phyloP scores from a whole-genome alignment of 2,888 invertebrate species.

The Gastracanthus pulcherrimus region DNA sequence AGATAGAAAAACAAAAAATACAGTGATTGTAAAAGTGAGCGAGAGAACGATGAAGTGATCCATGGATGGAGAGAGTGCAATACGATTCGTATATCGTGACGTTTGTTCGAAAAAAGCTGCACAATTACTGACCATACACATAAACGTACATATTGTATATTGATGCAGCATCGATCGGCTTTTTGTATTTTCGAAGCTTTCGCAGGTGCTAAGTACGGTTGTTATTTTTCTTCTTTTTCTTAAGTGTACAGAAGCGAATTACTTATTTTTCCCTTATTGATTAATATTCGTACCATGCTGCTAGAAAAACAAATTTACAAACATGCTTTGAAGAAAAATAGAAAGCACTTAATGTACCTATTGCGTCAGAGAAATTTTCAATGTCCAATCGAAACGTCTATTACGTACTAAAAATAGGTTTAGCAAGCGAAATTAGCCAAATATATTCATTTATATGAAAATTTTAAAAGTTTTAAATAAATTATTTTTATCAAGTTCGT shows the following conservation, averaged over 20 bases:
- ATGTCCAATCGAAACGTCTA: no score
- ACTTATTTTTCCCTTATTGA: slow-evolving; percentile 7
- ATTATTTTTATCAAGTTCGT: no score
- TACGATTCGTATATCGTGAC: slow-evolving; percentile 44
- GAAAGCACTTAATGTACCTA: slow-evolving; percentile 14
- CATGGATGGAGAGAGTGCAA: slow-evolving; percentile 50
- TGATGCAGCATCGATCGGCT: slow-evolving; percentile 50
- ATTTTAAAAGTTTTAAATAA: no score
- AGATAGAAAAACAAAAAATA: slow-evolving; percentile 8
- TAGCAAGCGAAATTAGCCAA: no score
- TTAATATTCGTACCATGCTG: slow-evolving; percentile 37
- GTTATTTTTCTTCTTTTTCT: slow-evolving; percentile 36
- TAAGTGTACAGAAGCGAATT: slow-evolving; percentile 35
- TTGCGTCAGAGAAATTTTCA: slow-evolving; percentile 31
- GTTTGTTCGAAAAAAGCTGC: slow-evolving; percentile 46
- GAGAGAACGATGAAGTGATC: slow-evolving; percentile 37
- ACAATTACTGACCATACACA: slow-evolving; percentile 51
- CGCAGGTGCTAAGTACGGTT: slow-evolving; percentile 47
- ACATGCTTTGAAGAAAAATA: slow-evolving; percentile 30
- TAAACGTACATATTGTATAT: slow-evolving; percentile 50
- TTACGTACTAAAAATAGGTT: no score
- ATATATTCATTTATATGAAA: no score
- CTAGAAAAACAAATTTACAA: slow-evolving; percentile 19
- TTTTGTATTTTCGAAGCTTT: slow-evolving; percentile 50
- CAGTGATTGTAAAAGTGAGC: slow-evolving; percentile 36